Base-by-base conservation (phyloP, 2,888 invertebrate species). In the Heliconius cydno region DNA sequence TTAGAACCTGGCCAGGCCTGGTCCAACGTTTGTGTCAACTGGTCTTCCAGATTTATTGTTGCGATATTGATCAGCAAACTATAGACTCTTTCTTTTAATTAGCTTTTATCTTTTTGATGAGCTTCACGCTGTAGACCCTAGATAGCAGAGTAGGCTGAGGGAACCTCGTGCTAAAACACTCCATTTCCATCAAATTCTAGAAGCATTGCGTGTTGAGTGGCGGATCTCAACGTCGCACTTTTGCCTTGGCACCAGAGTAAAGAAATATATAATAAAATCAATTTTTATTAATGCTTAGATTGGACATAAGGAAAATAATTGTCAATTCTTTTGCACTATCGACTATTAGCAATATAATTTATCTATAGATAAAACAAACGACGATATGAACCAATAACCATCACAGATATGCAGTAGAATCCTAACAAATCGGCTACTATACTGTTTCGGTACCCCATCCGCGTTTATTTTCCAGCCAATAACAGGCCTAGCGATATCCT, bases 1-100 rank as follows among this genome's bases (percentile, higher is more conserved):
- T 92, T 91, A 88, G 86, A 88, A 86, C 86, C 86, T 34, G 86
- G 88, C 86, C 86, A 86, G 89, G 90, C 90, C 92, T 85, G 86
- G 88, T 87, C 88, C 89, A 90, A 89, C 90, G 89, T 91, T 90
- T 89, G 89, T 92, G 91, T 91, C 92, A 92, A 91, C 90, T 90
- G 87, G 89, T 86, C n/a, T 68, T 78, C 9, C 57, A 34, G 74
- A 74, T 66, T 38, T 68, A 57, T 88, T 85, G 86, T 82, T 79
- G 82, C 83, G 90, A 92, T 91, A 89, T 86, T 81, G 83, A 85
- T 78, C 77, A 15, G n/a, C n/a, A n/a, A n/a, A n/a, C n/a, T n/a
- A n/a, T n/a, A n/a, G n/a, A n/a, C n/a, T n/a, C 41, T 60, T 57
- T 25, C 3, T 30, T 30, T 3, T 30, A 30, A 30, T 30, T 5